Evolutionary conservation across 2,113 vertebrate genomes (phyloP).

Genomic region (Podocnemis expansa): DNA sequence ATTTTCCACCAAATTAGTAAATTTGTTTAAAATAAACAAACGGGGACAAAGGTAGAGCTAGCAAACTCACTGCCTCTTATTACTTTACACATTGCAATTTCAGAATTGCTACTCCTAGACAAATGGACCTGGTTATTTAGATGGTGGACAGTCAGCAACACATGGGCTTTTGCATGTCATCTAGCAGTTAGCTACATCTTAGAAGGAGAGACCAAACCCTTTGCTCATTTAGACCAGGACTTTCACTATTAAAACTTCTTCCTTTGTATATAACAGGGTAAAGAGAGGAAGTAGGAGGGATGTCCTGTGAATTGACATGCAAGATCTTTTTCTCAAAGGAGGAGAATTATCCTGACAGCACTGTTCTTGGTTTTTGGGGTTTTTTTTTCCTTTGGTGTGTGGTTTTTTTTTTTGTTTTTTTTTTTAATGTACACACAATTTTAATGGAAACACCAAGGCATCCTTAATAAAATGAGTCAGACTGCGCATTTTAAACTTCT

Average conservation of each 20-base stretch:
- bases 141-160: conserved; percentile 53
- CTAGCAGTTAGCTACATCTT: conserved; percentile 53
- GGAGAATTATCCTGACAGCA: not conserved
- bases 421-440: not conserved
- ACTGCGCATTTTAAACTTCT: not conserved
- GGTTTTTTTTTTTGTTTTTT: too few relatives aligned
- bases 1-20: not conserved
- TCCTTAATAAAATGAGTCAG: not conserved
- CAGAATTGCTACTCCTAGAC: not conserved
- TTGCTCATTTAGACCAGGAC: not conserved
- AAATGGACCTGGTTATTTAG: conserved; percentile 58
- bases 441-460: not conserved
- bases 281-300: not conserved
- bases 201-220: not conserved
- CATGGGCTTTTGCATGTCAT: conserved; percentile 62
- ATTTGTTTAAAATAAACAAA: not conserved
- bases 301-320: not conserved
- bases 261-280: rapidly evolving
- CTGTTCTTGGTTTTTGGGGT: too few relatives aligned
- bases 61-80: not conserved
- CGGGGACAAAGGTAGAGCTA: not conserved
- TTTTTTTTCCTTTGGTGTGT: too few relatives aligned
- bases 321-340: not conserved
- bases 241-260: not conserved
- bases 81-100: not conserved